Evolutionary conservation across 2,113 vertebrate species (phyloP).

Genomic region (Pleuronectes platessa): DNA sequence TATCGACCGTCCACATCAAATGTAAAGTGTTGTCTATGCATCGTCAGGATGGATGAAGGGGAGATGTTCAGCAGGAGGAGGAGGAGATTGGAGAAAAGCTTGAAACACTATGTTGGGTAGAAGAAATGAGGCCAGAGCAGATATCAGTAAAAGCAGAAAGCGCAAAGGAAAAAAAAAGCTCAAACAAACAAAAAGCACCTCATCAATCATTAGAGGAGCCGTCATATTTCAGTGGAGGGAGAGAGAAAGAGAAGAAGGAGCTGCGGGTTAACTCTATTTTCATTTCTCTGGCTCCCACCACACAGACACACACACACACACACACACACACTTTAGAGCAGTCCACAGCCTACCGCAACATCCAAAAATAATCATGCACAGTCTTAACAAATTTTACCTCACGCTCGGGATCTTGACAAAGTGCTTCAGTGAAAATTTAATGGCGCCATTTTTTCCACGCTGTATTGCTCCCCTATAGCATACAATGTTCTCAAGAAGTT

Average conservation of each 20-base stretch:
- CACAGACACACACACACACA: constrained; percentile 17
- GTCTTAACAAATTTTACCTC: constrained; percentile 53
- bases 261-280: constrained; percentile 40
- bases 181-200: not conserved
- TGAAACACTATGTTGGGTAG: not conserved
- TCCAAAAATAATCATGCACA: constrained; percentile 50
- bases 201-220: constrained; percentile 41
- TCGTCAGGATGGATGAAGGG: not conserved
- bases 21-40: not conserved
- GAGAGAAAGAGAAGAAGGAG: constrained; percentile 9
- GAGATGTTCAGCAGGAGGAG: not conserved
- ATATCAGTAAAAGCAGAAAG: constrained; percentile 22
- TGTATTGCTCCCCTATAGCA: constrained; percentile 72
- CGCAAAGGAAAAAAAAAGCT: not conserved
- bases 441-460: constrained; percentile 58
- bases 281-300: constrained; percentile 20
- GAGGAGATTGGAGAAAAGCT: constrained; percentile 6
- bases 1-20: constrained; percentile 5
- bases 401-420: constrained; percentile 72
- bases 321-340: constrained; percentile 4
- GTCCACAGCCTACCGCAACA: constrained; percentile 11
- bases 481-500: constrained; percentile 70
- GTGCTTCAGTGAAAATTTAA: constrained; percentile 81
- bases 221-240: constrained; percentile 29
- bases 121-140: not conserved